These are phyloP conservation scores for Leistus spinibarbis DNA, from an alignment of 2,888 invertebrate genomes.

Conservation along the genomic window DNA sequence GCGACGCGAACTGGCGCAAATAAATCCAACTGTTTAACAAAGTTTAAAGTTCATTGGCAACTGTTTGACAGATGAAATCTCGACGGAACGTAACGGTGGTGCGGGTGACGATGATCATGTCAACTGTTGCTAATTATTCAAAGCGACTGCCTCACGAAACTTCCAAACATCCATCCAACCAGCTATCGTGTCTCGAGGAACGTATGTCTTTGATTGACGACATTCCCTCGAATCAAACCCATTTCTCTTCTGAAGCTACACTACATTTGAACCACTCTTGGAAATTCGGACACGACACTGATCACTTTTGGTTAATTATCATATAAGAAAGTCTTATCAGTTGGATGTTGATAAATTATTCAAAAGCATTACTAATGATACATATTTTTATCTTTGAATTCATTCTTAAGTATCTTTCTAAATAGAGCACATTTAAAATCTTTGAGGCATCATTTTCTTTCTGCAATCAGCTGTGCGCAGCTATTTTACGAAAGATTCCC, in stretches of 20 bases:
- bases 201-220: not conserved
- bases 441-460: too few species aligned
- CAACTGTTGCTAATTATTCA: not conserved
- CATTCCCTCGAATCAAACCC: too few species aligned
- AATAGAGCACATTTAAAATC: too few species aligned
- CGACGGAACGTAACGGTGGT: not conserved
- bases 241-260: not conserved
- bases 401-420: too few species aligned
- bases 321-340: too few species aligned
- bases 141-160: not conserved
- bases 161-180: not conserved
- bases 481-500: too few species aligned
- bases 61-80: not conserved
- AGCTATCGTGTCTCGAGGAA: not conserved
- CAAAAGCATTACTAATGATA: too few species aligned
- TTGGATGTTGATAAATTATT: too few species aligned
- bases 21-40: not conserved
- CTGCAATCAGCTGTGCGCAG: too few species aligned
- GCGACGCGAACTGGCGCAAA: too few species aligned
- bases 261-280: not conserved
- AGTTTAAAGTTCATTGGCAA: not conserved
- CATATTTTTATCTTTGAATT: too few species aligned
- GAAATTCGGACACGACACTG: not conserved
- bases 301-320: not conserved
- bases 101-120: not conserved